Evolutionary conservation across 2,113 vertebrate species (phyloP).

Genomic region (Sceloporus undulatus): DNA sequence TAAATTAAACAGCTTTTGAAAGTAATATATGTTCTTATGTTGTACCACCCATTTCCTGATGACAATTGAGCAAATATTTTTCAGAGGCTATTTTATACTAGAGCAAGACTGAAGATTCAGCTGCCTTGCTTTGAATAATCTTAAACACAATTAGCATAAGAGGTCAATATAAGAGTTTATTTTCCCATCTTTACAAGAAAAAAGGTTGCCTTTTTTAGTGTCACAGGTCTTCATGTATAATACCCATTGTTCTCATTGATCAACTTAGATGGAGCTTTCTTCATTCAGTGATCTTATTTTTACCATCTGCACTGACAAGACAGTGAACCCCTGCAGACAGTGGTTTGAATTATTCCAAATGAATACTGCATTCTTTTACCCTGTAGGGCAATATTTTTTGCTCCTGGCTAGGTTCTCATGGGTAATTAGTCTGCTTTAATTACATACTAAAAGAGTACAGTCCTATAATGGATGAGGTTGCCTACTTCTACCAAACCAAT

Average conservation of each 20-base stretch:
- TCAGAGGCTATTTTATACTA: neutral
- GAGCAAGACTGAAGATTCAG: neutral
- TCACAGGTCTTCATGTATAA: constrained; percentile 47
- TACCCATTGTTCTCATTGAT: constrained; percentile 51
- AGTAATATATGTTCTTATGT: neutral
- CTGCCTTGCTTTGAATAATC: neutral
- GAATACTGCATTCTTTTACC: constrained; percentile 32
- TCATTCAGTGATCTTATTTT: constrained; percentile 47
- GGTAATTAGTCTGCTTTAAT: constrained; percentile 21
- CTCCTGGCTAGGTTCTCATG: constrained; percentile 19
- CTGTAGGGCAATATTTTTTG: constrained; percentile 27
- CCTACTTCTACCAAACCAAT: neutral
- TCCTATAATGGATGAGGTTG: neutral
- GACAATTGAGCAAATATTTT: neutral
- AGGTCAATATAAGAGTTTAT: neutral
- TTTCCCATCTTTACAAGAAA: neutral
- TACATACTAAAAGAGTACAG: neutral
- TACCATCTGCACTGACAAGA: constrained; percentile 51
- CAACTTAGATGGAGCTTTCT: constrained; percentile 43
- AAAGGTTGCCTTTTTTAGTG: constrained; percentile 20
- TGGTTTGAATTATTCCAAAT: constrained; percentile 38
- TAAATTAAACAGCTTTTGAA: constrained; percentile 17
- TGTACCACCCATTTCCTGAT: neutral
- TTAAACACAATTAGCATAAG: neutral
- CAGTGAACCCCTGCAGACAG: constrained; percentile 31